Evolutionary conservation across 2,888 invertebrate genomes (phyloP), one percentile per base, ranked within the genome.

Genomic region (Podotricha telesiphe): DNA sequence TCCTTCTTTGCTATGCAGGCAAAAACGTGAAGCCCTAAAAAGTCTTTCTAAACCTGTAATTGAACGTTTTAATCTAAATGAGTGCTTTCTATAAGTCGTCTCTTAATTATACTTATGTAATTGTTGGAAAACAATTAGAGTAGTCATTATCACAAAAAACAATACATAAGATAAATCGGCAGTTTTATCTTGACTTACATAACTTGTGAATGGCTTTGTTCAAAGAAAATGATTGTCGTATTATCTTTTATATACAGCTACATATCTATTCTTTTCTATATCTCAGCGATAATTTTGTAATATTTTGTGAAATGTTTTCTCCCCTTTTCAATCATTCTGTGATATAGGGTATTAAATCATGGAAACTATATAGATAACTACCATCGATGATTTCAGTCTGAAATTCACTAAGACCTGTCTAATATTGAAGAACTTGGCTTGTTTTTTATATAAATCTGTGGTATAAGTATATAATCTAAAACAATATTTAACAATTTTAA

Each of bases 91-190:
- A 50, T 22, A 42, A 58, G 6, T 17, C 20, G 0, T 40, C 19
- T 58, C 20, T 22, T 59, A 17, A 22, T 45, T 8, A 28, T 45
- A 28, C n/a, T 59, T 45, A 59, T 45, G 22, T 28, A 28, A 59
- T 59, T 28, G 22, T 45, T 59, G 11, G n/a, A 59, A 45, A 59
- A 59, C 22, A 59, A 59, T 59, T 28, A 45, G 22, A 59, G 22
- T 28, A 6, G 45, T 45, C 4, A 45, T 59, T 59, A 59, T 59
- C n/a, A 28, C 45, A 59, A 59, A 45, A 20, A 59, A 45, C 45
- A 20, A 59, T 28, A 20, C 22, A 45, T 11, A 45, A 22, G 59
- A 59, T 59, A 22, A 59, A 45, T 45, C 6, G 10, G 7, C 0
- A 45, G 10, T 45, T 59, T 59, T n/a, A 45, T 59, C n/a, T 45